A percentile compares a stretch with the other conserved stretches of the same genome.
Evolutionary conservation across 1,140 invertebrate genomes (phyloP).

Genomic region (Chrysomallon squamiferum): DNA sequence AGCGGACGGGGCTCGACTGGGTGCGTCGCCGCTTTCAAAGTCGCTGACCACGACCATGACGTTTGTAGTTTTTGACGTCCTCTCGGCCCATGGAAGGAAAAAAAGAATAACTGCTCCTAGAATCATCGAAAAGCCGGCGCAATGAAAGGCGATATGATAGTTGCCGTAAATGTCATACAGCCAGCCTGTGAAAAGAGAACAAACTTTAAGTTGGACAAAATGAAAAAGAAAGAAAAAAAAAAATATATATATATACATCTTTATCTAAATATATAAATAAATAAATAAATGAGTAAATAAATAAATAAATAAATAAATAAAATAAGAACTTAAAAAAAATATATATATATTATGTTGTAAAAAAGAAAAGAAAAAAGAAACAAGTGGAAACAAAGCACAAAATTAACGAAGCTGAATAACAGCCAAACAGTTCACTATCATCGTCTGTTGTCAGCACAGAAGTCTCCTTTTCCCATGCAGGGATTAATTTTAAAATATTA

Average conservation of each 20-base stretch:
- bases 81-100: constrained; percentile 66
- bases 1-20: not conserved
- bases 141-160: constrained; percentile 79
- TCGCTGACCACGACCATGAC: constrained; percentile 14
- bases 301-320: no score
- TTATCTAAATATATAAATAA: no score
- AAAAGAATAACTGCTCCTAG: constrained; percentile 79
- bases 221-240: not conserved
- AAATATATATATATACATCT: no score
- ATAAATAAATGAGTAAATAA: no score
- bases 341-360: no score
- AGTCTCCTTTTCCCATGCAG: not conserved
- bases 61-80: constrained; percentile 28
- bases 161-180: constrained; percentile 67
- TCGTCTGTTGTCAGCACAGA: not conserved
- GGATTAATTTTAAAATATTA: not conserved
- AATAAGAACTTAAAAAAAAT: no score
- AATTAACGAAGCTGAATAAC: no score
- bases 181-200: constrained; percentile 62
- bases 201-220: not conserved
- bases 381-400: no score
- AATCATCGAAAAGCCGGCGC: constrained; percentile 84
- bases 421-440: no score
- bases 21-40: not conserved
- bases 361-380: no score